Conservation (phyloP, 2,113 vertebrate genomes). For the Gulo gulo region DNA sequence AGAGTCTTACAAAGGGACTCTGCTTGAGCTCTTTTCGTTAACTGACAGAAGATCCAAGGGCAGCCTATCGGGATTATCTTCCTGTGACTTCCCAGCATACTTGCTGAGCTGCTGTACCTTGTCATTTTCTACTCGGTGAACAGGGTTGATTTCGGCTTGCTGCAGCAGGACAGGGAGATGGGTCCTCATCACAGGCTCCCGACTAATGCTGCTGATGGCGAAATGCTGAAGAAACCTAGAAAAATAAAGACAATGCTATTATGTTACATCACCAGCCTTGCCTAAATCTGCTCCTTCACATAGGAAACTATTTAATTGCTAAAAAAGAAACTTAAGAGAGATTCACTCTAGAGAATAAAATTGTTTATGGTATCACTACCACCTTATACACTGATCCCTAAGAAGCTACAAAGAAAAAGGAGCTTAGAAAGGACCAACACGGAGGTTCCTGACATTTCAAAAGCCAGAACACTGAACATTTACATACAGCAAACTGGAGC, state of each 20-base stretch:
- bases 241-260: conserved; percentile 49
- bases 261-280: not conserved
- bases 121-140: conserved; percentile 74
- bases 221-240: conserved; percentile 93
- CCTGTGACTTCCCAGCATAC: not conserved
- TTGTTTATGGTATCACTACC: not conserved
- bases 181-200: conserved; percentile 87
- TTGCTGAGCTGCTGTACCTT: conserved; percentile 85
- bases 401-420: not conserved
- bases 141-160: conserved; percentile 78
- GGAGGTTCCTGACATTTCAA: not conserved
- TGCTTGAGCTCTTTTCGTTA: not conserved
- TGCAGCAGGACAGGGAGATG: conserved; percentile 90
- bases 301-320: not conserved
- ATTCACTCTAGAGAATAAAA: conserved; percentile 34
- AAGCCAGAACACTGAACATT: not conserved
- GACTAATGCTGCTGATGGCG: conserved; percentile 88
- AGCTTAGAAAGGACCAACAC: not conserved
- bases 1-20: not conserved
- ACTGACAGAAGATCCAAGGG: conserved; percentile 16
- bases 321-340: conserved; percentile 50
- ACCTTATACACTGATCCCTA: not conserved
- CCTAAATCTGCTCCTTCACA: not conserved
- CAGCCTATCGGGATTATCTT: not conserved
- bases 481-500: conserved; percentile 26